Conservation (phyloP, 2,888 invertebrate genomes). For the Plemyria rubiginata region DNA sequence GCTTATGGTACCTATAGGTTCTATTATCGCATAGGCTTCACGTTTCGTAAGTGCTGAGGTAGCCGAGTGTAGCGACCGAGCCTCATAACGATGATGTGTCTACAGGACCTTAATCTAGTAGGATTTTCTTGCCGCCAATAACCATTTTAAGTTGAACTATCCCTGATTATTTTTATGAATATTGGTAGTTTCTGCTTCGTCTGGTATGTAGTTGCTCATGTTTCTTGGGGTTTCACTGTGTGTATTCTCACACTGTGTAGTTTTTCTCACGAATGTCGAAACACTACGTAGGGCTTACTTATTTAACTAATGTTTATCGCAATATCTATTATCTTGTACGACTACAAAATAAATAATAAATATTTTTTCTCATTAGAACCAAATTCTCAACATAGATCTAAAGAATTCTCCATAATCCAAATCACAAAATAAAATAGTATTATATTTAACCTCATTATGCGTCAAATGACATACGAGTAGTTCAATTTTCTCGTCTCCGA, state of each 20-base stretch:
- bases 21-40: slow-evolving; percentile 9
- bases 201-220: slow-evolving; percentile 1
- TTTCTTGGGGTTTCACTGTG: not conserved
- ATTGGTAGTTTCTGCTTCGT: slow-evolving; percentile 4
- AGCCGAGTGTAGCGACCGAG: slow-evolving; percentile 19
- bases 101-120: slow-evolving; percentile 10
- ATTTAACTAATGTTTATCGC: not conserved
- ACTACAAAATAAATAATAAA: no score
- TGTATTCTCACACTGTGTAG: not conserved
- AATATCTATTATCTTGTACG: not conserved
- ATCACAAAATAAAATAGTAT: not conserved
- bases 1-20: slow-evolving; percentile 12
- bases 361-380: no score
- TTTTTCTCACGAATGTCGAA: not conserved
- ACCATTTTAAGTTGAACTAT: slow-evolving; percentile 19
- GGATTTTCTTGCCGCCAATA: not conserved
- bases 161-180: not conserved
- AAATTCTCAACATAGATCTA: no score
- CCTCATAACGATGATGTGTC: slow-evolving; percentile 14
- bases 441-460: not conserved
- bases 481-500: slow-evolving; percentile 2
- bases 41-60: slow-evolving; percentile 25
- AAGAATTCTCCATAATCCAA: no score
- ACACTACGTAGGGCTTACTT: not conserved
- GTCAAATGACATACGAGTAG: slow-evolving; percentile 1